A percentile compares a stretch with the other conserved stretches of the same genome.
phyloP scores from a whole-genome alignment of 2,113 vertebrate species.

The Nesospiza acunhae region DNA sequence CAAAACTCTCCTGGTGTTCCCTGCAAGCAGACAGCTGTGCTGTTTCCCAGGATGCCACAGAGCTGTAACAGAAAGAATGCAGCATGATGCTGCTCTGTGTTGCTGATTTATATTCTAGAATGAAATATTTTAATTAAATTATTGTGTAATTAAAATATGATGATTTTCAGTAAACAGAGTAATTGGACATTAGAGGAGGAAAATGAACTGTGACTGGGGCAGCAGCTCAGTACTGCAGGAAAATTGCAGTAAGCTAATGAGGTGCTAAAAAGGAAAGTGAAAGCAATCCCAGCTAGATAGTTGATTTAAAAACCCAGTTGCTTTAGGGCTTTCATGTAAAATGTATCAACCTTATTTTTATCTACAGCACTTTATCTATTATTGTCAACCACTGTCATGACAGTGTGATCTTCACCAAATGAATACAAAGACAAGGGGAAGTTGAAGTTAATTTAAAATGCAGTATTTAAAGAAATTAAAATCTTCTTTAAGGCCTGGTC shows the following conservation, averaged over 20 bases:
- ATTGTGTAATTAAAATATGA: conserved; percentile 30
- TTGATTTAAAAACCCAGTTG: background rate
- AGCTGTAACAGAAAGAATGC: background rate
- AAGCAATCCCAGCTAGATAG: background rate
- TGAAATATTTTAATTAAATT: conserved; percentile 32
- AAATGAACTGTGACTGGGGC: conserved; percentile 51
- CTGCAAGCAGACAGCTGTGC: background rate
- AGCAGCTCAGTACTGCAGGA: conserved; percentile 17
- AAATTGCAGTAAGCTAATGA: conserved; percentile 36
- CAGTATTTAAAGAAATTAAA: conserved; percentile 18
- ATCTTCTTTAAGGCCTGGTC: background rate
- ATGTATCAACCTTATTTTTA: conserved; percentile 39
- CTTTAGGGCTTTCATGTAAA: conserved; percentile 29
- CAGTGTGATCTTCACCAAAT: conserved; percentile 10
- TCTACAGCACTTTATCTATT: conserved; percentile 30
- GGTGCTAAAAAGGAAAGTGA: conserved; percentile 50
- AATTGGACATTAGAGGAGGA: conserved; percentile 26
- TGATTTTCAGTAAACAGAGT: conserved; percentile 10
- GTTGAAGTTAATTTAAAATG: conserved; percentile 33
- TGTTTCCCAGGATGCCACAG: background rate
- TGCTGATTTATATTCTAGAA: conserved; percentile 28
- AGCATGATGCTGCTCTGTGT: background rate
- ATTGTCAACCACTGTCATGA: conserved; percentile 26
- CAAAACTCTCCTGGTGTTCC: background rate
- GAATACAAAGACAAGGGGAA: background rate